These are phyloP conservation scores for Hanleya hanleyi DNA, from an alignment of 2,888 invertebrate species.

Conservation along the genomic window DNA sequence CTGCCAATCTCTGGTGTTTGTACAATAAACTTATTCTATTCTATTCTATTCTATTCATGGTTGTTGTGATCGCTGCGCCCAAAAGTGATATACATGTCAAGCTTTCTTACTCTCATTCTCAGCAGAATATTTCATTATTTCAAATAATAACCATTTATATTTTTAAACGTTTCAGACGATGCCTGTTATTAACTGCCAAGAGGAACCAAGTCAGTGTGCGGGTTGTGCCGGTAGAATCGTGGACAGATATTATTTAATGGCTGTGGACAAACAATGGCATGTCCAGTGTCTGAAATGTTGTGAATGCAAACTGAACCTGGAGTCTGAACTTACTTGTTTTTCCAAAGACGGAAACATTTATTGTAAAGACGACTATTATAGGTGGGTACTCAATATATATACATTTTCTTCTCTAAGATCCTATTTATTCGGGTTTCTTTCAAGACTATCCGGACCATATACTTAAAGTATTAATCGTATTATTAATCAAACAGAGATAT, in stretches of 20 bases:
- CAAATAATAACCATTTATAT: not conserved
- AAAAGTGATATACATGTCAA: too few relatives aligned
- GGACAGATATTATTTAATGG: conserved; percentile 90
- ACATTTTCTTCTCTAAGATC: not conserved
- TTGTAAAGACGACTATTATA: conserved; percentile 97
- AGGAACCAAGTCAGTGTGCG: conserved; percentile 78
- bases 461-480: too few relatives aligned
- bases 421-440: not conserved
- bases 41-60: too few relatives aligned
- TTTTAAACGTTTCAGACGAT: conserved; percentile 42
- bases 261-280: conserved; percentile 95
- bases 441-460: not conserved
- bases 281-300: conserved; percentile 89
- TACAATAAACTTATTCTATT: too few relatives aligned
- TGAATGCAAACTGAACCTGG: conserved; percentile 90
- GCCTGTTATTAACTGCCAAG: conserved; percentile 40
- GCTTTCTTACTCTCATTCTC: too few relatives aligned
- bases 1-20: too few relatives aligned
- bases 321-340: conserved; percentile 93
- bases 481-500: too few relatives aligned
- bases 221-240: conserved; percentile 91
- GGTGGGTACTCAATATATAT: conserved; percentile 80
- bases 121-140: too few relatives aligned
- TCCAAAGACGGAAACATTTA: conserved; percentile 94
- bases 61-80: too few relatives aligned